Evolutionary conservation across 2,888 invertebrate species (phyloP), one percentile per base, ranked within the genome.

Genomic region (Acrobasis consociella): DNA sequence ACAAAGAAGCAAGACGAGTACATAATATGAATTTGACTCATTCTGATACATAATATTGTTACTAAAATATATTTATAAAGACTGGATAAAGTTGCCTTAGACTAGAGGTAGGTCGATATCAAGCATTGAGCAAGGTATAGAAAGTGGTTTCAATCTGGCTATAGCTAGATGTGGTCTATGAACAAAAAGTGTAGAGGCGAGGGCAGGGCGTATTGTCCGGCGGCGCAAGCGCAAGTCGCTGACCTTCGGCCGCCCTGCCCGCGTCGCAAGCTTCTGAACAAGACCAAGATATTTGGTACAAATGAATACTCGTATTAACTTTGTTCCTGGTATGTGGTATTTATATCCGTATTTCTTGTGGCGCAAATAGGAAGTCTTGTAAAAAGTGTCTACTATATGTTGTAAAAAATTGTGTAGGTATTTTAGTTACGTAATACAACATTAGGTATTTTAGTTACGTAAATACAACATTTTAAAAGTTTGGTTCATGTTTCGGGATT

Each of bases 221-320:
- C 69, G 49, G 73, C 74, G 56, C 56, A 56, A 46, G 42, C 69
- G 70, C 74, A 77, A 86, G 91, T 91, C 91, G 90, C 84, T 87
- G 91, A 91, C 91, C 91, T 91, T 90, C 87, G 76, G 74, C 37
- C 39, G 37, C 42, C 42, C 42, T 52, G 60, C 63, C 59, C 52
- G 55, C 63, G 17, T 39, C 62, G 46, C 37, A 42, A 58, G 31
- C 58, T 17, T 46, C 42, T 39, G 16, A 42, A 38, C n/a, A 56
- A 42, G 39, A 50, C 39, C 51, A 58, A 56, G 51, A 58, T 9
- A 56, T 17, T 51, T n/a, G 37, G 9, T 56, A 38, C 55, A 16
- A 58, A 13, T n/a, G n/a, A 11, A 17, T 56, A 22, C 22, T 22
- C 22, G 22, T 22, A 56, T 39, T 9, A 39, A 17, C 42, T 56